Evolutionary conservation across 1,140 invertebrate species (phyloP).

Genomic region (Hestina assimilis): DNA sequence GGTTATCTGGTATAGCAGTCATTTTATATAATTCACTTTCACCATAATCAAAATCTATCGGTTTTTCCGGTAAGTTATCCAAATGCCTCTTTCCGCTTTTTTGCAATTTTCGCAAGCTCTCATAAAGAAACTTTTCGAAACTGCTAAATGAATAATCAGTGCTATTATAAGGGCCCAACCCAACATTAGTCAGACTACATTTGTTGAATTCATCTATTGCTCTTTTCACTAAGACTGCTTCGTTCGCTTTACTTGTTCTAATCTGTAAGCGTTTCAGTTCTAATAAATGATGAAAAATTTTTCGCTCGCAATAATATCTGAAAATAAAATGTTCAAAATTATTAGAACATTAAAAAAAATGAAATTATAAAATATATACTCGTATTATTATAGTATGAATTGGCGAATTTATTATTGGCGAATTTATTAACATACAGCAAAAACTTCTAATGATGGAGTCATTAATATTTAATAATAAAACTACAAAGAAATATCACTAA

Average conservation of each 20-base stretch:
- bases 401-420: too few relatives aligned
- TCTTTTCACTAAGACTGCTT: constrained; percentile 92
- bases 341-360: constrained; percentile 15
- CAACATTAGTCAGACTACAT: constrained; percentile 84
- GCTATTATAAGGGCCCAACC: constrained; percentile 85
- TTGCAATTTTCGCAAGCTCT: constrained; percentile 89
- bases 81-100: constrained; percentile 82
- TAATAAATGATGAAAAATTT: constrained; percentile 95
- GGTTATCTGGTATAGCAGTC: constrained; percentile 78
- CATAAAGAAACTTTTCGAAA: constrained; percentile 95
- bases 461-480: too few relatives aligned
- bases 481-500: too few relatives aligned
- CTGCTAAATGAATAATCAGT: constrained; percentile 88
- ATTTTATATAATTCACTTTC: constrained; percentile 75
- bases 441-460: too few relatives aligned
- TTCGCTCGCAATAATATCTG: constrained; percentile 93
- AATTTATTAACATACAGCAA: too few relatives aligned
- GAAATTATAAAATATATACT: constrained; percentile 2
- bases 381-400: background rate
- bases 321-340: constrained; percentile 36
- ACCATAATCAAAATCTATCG: constrained; percentile 74
- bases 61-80: constrained; percentile 80
- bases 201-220: constrained; percentile 89
- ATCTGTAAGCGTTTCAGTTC: constrained; percentile 96
- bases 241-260: constrained; percentile 91